Evolutionary conservation across 2,888 invertebrate species (phyloP).

Genomic region (Tenthredo scrophulariae): DNA sequence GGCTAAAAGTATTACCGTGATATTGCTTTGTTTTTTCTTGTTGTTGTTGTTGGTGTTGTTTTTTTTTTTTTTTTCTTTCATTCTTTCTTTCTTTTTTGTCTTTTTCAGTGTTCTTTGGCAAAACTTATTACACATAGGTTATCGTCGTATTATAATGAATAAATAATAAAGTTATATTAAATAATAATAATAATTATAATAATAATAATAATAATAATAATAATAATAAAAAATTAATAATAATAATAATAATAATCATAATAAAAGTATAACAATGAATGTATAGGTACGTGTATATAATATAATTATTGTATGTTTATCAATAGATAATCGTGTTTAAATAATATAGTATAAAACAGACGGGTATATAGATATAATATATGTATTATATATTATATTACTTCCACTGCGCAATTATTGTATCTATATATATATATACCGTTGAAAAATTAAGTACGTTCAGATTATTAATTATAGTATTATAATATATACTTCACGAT

Average conservation of each 20-base stretch:
- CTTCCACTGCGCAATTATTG: neutral
- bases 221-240: constrained; percentile 55
- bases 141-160: constrained; percentile 74
- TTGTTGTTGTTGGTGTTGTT: constrained; percentile 52
- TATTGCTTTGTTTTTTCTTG: constrained; percentile 58
- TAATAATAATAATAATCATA: constrained; percentile 54
- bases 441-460: neutral
- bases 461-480: neutral
- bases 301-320: constrained; percentile 12
- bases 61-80: constrained; percentile 54
- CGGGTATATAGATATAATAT: neutral
- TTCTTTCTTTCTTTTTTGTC: constrained; percentile 51
- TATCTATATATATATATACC: neutral
- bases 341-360: constrained; percentile 3
- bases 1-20: constrained; percentile 62
- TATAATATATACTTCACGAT: neutral
- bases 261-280: constrained; percentile 54
- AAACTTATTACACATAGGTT: constrained; percentile 78
- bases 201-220: constrained; percentile 56
- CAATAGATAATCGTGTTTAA: constrained; percentile 11
- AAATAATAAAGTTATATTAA: constrained; percentile 76
- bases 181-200: constrained; percentile 69
- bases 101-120: constrained; percentile 75
- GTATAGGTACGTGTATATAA: constrained; percentile 40
- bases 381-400: neutral